Evolutionary conservation across 2,888 invertebrate species (phyloP).

Genomic region (Enoplolaimus lenunculus): DNA sequence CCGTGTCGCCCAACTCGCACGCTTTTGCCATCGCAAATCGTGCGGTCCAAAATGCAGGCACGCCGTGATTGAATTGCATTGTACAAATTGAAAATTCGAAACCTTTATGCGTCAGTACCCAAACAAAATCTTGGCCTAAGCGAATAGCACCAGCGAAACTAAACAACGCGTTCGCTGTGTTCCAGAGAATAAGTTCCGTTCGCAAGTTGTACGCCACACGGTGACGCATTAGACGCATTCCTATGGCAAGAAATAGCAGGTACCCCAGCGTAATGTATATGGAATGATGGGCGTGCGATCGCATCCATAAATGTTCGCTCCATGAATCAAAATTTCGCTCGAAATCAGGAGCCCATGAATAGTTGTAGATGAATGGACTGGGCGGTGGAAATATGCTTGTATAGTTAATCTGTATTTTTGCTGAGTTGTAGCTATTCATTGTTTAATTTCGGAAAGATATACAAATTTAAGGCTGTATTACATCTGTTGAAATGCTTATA

Average conservation of each 20-base stretch:
- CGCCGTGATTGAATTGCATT: constrained; percentile 51
- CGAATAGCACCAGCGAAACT: constrained; percentile 62
- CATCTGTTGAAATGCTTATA: too few relatives aligned
- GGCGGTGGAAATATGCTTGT: background rate
- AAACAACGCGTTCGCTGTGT: constrained; percentile 74
- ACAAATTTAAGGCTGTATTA: too few relatives aligned
- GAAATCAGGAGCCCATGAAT: constrained; percentile 45
- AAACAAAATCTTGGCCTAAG: constrained; percentile 37
- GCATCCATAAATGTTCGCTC: constrained; percentile 26
- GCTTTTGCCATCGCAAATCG: constrained; percentile 65
- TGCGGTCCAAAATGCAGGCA: constrained; percentile 92
- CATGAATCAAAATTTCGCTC: constrained; percentile 7
- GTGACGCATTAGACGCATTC: constrained; percentile 67
- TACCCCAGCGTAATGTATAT: constrained; percentile 36
- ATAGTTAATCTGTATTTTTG: too few relatives aligned
- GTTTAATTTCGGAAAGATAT: too few relatives aligned
- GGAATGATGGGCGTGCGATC: constrained; percentile 8
- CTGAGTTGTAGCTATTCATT: too few relatives aligned
- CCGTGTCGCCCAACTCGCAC: constrained; percentile 43
- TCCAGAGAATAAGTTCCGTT: constrained; percentile 76
- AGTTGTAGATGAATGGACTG: background rate
- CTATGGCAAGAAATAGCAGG: constrained; percentile 39
- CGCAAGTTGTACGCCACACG: constrained; percentile 76
- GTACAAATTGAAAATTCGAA: constrained; percentile 85
- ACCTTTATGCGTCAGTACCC: constrained; percentile 71